phyloP scores from a whole-genome alignment of 2,888 invertebrate species.

The Stenotaenia linearis region DNA sequence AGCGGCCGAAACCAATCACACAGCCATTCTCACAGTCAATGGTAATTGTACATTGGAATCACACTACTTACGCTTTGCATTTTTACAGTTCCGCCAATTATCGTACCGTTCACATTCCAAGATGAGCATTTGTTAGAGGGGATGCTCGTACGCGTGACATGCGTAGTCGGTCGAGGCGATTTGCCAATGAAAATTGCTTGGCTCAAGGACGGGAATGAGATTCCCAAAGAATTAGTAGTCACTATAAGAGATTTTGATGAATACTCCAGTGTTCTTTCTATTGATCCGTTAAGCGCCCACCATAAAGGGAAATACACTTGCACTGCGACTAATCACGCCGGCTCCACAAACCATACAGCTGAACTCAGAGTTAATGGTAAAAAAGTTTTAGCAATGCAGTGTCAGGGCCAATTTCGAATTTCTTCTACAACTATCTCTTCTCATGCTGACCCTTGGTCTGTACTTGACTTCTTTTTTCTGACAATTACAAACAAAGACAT shows the following conservation, averaged over 20 bases:
- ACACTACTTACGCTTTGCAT: slow-evolving; percentile 5
- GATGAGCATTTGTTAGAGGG: slow-evolving; percentile 17
- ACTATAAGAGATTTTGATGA: slow-evolving; percentile 41
- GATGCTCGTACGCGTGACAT: slow-evolving; percentile 38
- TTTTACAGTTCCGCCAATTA: slow-evolving; percentile 29
- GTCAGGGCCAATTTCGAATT: neutral
- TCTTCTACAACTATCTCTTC: neutral
- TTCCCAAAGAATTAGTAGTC: slow-evolving; percentile 37
- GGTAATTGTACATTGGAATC: slow-evolving; percentile 41
- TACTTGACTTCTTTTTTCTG: neutral
- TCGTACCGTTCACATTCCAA: slow-evolving; percentile 27
- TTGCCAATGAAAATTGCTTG: slow-evolving; percentile 45
- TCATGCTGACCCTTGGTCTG: neutral
- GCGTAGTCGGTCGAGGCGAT: slow-evolving; percentile 40
- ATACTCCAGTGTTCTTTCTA: slow-evolving; percentile 44
- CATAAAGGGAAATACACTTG: slow-evolving; percentile 48
- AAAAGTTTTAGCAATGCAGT: neutral
- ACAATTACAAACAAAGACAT: no score
- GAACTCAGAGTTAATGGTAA: slow-evolving; percentile 21
- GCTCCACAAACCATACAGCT: neutral
- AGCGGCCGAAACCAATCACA: slow-evolving; percentile 40
- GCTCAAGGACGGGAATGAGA: slow-evolving; percentile 44
- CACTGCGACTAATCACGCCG: slow-evolving; percentile 6
- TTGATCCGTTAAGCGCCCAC: slow-evolving; percentile 42
- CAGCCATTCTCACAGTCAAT: slow-evolving; percentile 46